A percentile compares a stretch with the other conserved stretches of the same genome.
These are phyloP conservation scores for Anarhynchus alexandrinus DNA, from an alignment of 2,113 vertebrate species.

Conservation along the genomic window DNA sequence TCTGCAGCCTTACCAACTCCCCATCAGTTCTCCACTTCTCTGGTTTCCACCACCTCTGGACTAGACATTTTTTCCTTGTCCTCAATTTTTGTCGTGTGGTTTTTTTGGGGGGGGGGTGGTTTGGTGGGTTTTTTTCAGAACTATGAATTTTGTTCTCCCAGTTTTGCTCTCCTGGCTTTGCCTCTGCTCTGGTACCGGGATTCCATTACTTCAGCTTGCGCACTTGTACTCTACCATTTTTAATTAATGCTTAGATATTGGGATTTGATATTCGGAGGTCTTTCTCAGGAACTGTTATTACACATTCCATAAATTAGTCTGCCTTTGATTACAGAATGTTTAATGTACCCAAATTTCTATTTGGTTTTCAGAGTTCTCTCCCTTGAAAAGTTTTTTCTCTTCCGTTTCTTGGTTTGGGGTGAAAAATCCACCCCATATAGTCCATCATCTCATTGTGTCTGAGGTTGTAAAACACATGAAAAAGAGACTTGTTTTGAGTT, in stretches of 20 bases:
- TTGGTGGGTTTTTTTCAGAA: fast-evolving
- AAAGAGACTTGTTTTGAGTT: background rate
- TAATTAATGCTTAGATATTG: background rate
- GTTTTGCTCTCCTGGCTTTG: background rate
- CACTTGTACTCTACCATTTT: background rate
- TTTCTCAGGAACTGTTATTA: background rate
- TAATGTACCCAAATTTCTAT: background rate
- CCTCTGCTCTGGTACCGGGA: background rate
- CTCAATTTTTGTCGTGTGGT: background rate
- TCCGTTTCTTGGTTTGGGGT: background rate
- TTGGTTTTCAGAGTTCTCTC: background rate
- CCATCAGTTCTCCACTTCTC: background rate
- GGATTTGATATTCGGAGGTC: background rate
- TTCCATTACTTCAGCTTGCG: background rate
- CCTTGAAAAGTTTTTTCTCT: background rate
- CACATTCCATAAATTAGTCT: background rate
- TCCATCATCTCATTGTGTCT: background rate
- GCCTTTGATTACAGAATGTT: background rate
- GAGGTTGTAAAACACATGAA: background rate
- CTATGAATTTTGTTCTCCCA: background rate
- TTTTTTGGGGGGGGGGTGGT: too few species aligned
- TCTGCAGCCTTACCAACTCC: background rate
- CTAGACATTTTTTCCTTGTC: background rate
- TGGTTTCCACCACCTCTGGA: background rate
- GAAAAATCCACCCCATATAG: background rate